Conservation (phyloP, 2,113 vertebrate genomes). For the Spermophilus dauricus region DNA sequence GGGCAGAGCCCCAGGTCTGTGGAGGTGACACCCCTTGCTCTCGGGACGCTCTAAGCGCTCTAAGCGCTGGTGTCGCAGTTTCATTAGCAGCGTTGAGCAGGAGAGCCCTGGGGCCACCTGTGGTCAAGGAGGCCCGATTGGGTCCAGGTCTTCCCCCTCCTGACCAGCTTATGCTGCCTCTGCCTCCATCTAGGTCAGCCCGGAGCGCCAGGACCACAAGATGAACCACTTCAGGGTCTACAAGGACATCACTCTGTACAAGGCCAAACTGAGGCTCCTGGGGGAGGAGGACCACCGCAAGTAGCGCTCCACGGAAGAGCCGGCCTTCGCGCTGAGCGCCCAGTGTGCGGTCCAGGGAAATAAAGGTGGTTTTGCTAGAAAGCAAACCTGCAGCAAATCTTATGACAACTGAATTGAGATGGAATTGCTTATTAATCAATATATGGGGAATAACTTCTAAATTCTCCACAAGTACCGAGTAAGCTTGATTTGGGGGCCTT, state of each 20-base stretch:
- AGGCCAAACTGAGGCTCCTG: slow-evolving; percentile 84
- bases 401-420: no score
- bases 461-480: no score
- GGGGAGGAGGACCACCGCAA: slow-evolving; percentile 81
- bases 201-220: slow-evolving; percentile 87
- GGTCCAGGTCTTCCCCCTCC: not conserved
- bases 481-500: no score
- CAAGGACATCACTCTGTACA: slow-evolving; percentile 90
- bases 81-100: not conserved
- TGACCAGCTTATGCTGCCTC: not conserved
- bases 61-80: not conserved
- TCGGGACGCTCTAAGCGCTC: not conserved
- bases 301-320: not conserved
- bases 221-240: slow-evolving; percentile 88
- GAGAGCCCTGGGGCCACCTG: not conserved
- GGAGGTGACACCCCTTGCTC: not conserved
- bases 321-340: accelerated
- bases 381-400: not conserved
- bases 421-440: no score
- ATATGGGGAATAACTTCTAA: no score
- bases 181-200: slow-evolving; percentile 77
- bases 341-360: not conserved
- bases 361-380: not conserved
- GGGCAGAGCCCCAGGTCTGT: not conserved
- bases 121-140: not conserved